These are phyloP conservation scores for Aramus guarauna DNA, from an alignment of 2,113 vertebrate genomes.

Conservation along the genomic window DNA sequence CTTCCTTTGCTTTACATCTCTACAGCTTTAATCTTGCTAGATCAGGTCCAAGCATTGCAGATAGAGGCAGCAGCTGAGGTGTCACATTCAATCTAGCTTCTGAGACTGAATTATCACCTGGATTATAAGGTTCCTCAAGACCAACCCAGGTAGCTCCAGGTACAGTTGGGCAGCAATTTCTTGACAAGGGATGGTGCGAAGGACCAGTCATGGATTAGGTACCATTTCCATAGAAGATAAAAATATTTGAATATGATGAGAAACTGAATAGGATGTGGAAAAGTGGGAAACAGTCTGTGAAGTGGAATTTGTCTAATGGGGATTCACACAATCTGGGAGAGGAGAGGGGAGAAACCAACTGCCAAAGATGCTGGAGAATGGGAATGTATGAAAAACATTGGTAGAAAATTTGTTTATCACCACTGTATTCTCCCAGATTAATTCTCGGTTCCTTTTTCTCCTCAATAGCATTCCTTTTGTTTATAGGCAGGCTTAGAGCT, in stretches of 20 bases:
- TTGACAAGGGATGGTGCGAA: neutral
- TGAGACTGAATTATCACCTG: neutral
- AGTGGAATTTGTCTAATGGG: neutral
- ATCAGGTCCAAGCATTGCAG: neutral
- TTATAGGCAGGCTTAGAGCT: neutral
- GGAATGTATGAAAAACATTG: neutral
- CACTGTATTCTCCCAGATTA: neutral
- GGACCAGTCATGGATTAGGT: neutral
- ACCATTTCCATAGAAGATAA: neutral
- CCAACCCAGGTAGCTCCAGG: neutral
- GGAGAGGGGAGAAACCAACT: neutral
- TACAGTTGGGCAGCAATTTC: neutral
- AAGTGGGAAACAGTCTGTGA: neutral
- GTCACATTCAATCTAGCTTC: neutral
- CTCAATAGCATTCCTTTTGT: neutral
- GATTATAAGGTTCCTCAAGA: neutral
- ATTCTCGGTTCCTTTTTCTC: neutral
- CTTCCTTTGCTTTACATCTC: neutral
- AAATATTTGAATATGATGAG: neutral
- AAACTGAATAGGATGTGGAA: neutral
- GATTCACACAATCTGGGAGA: neutral
- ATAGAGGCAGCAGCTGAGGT: neutral
- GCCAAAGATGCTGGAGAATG: neutral
- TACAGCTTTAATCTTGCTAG: neutral
- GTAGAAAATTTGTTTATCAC: neutral